phyloP scores from a whole-genome alignment of 2,888 invertebrate species.

The Masnerella sp. region DNA sequence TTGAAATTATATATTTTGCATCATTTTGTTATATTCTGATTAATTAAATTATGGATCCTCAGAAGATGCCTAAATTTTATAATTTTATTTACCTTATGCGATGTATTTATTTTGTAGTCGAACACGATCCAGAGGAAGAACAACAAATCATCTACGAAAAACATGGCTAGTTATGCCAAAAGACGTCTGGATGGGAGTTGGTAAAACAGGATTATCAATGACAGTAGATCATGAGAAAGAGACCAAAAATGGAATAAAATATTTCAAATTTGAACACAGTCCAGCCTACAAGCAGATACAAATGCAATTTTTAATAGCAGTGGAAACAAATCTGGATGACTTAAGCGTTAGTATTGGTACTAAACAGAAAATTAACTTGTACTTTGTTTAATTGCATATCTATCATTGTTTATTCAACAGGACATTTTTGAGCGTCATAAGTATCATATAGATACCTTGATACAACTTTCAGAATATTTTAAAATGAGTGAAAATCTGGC shows the following conservation, averaged over 20 bases:
- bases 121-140: constrained; percentile 80
- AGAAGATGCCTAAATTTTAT: constrained; percentile 1
- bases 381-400: constrained; percentile 63
- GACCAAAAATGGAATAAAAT: constrained; percentile 79
- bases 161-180: constrained; percentile 85
- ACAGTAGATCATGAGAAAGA: constrained; percentile 79
- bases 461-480: constrained; percentile 89
- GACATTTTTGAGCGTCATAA: constrained; percentile 74
- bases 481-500: constrained; percentile 88
- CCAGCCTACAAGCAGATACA: constrained; percentile 86
- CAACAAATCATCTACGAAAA: constrained; percentile 81
- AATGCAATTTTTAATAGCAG: constrained; percentile 86
- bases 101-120: constrained; percentile 76
- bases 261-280: constrained; percentile 88
- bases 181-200: constrained; percentile 85
- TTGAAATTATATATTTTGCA: too few relatives aligned
- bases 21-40: too few relatives aligned
- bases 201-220: constrained; percentile 87
- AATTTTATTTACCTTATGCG: too few relatives aligned
- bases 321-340: too few relatives aligned
- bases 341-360: too few relatives aligned
- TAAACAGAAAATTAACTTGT: constrained; percentile 88
- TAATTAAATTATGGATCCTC: too few relatives aligned
- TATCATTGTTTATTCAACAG: not conserved
- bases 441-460: constrained; percentile 88